Evolutionary conservation across 2,888 invertebrate genomes (phyloP).

Genomic region (Gibbula magus): DNA sequence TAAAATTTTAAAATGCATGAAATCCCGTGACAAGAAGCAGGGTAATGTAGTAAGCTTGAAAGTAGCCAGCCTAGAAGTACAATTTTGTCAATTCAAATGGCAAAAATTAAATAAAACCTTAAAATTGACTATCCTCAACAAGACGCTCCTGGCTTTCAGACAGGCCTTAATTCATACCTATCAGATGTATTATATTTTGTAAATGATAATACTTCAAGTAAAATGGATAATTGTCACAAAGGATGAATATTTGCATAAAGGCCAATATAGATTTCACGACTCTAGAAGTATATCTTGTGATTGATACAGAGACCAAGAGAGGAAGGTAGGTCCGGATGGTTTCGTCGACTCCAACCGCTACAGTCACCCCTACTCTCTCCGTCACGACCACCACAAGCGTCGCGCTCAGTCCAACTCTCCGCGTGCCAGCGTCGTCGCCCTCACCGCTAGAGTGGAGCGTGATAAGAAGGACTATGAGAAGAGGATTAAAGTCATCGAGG

Average conservation of each 20-base stretch:
- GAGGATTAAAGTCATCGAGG: constrained; percentile 72
- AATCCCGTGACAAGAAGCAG: too few species aligned
- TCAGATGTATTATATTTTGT: too few species aligned
- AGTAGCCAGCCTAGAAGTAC: too few species aligned
- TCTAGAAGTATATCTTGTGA: background rate
- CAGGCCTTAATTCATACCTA: too few species aligned
- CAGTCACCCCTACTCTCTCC: constrained; percentile 58
- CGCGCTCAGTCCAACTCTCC: background rate
- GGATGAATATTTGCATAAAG: background rate
- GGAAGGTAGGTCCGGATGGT: constrained; percentile 71
- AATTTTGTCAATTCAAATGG: too few species aligned
- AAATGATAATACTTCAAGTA: too few species aligned
- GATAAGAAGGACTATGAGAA: constrained; percentile 69
- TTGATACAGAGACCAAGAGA: constrained; percentile 68
- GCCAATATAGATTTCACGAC: background rate
- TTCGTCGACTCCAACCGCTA: constrained; percentile 69
- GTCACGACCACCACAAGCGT: constrained; percentile 41
- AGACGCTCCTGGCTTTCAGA: too few species aligned
- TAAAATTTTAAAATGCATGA: too few species aligned
- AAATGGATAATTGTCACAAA: background rate
- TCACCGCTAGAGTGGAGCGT: constrained; percentile 56
- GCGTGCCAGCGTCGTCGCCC: constrained; percentile 57
- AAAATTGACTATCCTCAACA: too few species aligned
- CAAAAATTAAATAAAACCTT: too few species aligned
- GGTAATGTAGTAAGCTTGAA: too few species aligned